Conservation (phyloP, 1,140 invertebrate species). For the Anastrepha obliqua region DNA sequence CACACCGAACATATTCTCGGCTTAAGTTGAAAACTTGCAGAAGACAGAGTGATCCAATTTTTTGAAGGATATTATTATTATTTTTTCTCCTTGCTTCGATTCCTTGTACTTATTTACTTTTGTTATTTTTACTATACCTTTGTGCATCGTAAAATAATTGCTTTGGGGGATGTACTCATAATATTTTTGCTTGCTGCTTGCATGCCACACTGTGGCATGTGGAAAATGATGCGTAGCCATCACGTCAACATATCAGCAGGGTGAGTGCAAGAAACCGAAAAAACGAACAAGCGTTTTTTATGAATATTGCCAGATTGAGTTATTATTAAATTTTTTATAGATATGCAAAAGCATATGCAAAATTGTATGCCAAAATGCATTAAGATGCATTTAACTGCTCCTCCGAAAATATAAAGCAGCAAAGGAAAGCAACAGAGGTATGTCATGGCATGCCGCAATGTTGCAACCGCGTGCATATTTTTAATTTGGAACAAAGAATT, state of each 20-base stretch:
- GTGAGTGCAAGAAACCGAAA: conserved; percentile 13
- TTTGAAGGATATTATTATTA: conserved; percentile 48
- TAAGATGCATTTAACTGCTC: conserved; percentile 29
- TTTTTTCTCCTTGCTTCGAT: conserved; percentile 35
- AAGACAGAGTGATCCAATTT: conserved; percentile 43
- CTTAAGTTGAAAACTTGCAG: conserved; percentile 2
- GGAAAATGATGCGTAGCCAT: neutral
- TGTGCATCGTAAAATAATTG: conserved; percentile 74
- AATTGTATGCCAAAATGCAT: conserved; percentile 13
- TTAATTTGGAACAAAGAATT: neutral
- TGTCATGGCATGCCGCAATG: neutral
- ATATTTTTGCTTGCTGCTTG: conserved; percentile 61
- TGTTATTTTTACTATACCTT: conserved; percentile 70
- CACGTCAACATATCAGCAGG: neutral
- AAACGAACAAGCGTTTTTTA: conserved; percentile 19
- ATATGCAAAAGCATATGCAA: conserved; percentile 47
- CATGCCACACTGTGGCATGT: conserved; percentile 39
- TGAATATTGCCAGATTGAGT: conserved; percentile 40
- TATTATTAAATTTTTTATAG: conserved; percentile 52
- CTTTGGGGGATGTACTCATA: conserved; percentile 65
- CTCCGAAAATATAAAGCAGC: neutral
- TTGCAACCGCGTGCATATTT: neutral
- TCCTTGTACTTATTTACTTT: neutral
- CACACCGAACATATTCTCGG: conserved; percentile 62
- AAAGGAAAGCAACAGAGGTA: neutral